Percentiles rank a stretch among this genome's conserved stretches.
These are phyloP conservation scores for Oreochromis aureus DNA, from an alignment of 2,113 vertebrate species.

Conservation along the genomic window DNA sequence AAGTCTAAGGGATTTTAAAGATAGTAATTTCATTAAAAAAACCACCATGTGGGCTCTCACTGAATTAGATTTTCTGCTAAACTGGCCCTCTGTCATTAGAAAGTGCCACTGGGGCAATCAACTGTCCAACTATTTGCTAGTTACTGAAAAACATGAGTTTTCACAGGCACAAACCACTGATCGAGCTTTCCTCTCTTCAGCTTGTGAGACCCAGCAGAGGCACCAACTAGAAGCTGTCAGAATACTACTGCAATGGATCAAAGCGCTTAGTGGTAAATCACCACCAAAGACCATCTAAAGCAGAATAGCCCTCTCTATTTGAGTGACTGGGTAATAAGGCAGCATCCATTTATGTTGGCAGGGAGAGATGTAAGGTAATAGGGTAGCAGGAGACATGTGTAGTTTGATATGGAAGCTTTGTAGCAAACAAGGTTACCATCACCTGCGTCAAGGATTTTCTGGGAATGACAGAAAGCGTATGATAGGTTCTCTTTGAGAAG, in stretches of 20 bases:
- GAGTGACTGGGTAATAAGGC: constrained; percentile 9
- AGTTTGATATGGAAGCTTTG: not conserved
- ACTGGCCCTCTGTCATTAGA: constrained; percentile 8
- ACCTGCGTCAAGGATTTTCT: not conserved
- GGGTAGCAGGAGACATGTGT: not conserved
- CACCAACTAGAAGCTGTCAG: not conserved
- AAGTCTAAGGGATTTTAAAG: not conserved
- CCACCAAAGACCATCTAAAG: constrained; percentile 25
- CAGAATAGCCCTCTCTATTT: not conserved
- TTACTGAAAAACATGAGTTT: constrained; percentile 37
- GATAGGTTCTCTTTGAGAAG: not conserved
- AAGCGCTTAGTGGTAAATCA: not conserved
- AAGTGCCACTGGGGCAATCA: not conserved
- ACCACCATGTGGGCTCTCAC: not conserved
- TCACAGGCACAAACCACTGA: constrained; percentile 13
- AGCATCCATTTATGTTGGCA: not conserved
- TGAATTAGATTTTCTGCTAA: not conserved
- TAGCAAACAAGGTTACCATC: not conserved
- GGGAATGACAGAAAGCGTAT: not conserved
- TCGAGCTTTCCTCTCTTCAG: not conserved
- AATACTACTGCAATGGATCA: constrained; percentile 17
- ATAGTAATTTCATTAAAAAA: constrained; percentile 13
- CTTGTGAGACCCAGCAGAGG: not conserved
- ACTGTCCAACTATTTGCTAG: not conserved
- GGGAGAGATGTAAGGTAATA: not conserved